Conservation (phyloP, 2,888 invertebrate genomes). For the Troides aeacus region DNA sequence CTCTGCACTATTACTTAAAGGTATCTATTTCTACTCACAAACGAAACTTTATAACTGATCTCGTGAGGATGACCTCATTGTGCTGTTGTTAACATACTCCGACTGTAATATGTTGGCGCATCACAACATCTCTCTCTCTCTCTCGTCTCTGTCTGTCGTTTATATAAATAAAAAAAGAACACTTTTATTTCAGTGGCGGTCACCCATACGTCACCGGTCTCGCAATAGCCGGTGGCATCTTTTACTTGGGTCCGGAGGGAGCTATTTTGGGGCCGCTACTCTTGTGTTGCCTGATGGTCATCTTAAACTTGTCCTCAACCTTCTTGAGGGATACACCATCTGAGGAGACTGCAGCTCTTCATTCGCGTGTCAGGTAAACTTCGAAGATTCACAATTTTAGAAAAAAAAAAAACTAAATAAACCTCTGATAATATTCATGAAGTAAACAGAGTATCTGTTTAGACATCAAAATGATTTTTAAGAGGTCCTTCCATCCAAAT, state of each 20-base stretch:
- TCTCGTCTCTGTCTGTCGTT: too few species aligned
- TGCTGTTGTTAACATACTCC: too few species aligned
- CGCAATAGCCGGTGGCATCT: slow-evolving; percentile 98
- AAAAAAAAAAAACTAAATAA: too few species aligned
- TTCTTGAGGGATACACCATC: slow-evolving; percentile 84
- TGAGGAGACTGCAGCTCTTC: slow-evolving; percentile 78
- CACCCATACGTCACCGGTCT: slow-evolving; percentile 98
- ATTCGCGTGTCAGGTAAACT: slow-evolving; percentile 74
- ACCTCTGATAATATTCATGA: too few species aligned
- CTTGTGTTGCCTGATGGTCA: slow-evolving; percentile 95
- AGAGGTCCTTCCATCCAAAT: too few species aligned
- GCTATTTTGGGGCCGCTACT: slow-evolving; percentile 98
- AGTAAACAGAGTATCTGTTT: background rate
- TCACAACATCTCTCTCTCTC: too few species aligned
- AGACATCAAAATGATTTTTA: background rate
- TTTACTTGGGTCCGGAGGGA: slow-evolving; percentile 97
- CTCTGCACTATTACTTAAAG: background rate
- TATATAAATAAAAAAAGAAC: background rate
- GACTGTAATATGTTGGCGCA: too few species aligned
- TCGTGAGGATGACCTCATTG: too few species aligned
- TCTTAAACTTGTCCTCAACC: slow-evolving; percentile 89
- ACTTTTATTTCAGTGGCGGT: slow-evolving; percentile 83
- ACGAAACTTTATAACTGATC: too few species aligned
- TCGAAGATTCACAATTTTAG: background rate
- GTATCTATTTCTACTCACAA: too few species aligned